Evolutionary conservation across 2,888 invertebrate species (phyloP).

Genomic region (Heliconius sara): DNA sequence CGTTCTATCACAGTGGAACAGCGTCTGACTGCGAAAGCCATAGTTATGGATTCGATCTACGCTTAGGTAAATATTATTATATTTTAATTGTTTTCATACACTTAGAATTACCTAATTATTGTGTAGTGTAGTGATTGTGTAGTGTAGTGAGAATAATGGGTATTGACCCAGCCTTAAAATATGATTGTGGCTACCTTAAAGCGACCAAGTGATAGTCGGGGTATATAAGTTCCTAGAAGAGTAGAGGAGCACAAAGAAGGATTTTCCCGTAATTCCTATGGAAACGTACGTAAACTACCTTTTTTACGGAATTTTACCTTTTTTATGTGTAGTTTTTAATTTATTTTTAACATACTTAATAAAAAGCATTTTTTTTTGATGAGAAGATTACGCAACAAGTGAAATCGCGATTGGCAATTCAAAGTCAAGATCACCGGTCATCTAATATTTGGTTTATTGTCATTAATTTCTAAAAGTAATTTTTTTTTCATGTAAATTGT

Average conservation of each 20-base stretch:
- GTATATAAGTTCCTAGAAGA: too few species aligned
- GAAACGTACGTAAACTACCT: too few species aligned
- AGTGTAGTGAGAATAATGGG: too few species aligned
- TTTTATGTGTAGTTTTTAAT: too few species aligned
- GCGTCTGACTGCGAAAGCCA: not conserved
- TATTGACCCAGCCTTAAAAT: too few species aligned
- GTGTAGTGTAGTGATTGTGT: too few species aligned
- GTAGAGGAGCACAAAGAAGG: too few species aligned
- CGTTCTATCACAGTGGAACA: not conserved
- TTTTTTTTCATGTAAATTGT: not conserved
- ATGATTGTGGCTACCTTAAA: too few species aligned
- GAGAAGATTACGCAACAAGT: not conserved
- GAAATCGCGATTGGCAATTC: constrained; percentile 10
- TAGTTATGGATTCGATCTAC: not conserved
- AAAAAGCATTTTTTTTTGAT: not conserved
- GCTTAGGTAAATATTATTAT: not conserved
- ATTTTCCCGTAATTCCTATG: too few species aligned
- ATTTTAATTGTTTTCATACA: not conserved
- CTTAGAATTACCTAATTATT: too few species aligned
- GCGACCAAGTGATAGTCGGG: too few species aligned
- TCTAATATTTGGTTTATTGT: not conserved
- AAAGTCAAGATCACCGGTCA: constrained; percentile 19
- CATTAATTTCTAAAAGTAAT: not conserved
- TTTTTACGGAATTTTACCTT: too few species aligned
- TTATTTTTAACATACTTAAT: not conserved